Evolutionary conservation across 2,797 vertebrate species (phyloP).

Genomic region (Trachops cirrhosus): DNA sequence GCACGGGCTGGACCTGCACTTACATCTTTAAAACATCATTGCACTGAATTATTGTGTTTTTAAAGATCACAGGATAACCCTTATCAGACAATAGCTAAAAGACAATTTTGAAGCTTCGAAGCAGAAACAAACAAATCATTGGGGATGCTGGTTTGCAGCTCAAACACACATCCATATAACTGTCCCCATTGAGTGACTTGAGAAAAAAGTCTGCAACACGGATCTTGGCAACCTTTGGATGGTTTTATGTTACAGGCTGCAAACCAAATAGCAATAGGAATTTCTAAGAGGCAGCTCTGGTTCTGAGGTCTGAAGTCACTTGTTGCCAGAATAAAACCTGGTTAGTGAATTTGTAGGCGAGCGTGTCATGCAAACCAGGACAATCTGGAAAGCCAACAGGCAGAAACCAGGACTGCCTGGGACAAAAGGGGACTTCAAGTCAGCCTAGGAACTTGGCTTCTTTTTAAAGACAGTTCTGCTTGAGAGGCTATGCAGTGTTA

Average conservation of each 20-base stretch:
- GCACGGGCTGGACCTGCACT: neutral
- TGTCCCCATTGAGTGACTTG: neutral
- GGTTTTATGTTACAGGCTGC: neutral
- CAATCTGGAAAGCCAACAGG: neutral
- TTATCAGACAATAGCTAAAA: conserved; percentile 11
- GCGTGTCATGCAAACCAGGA: neutral
- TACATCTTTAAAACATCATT: neutral
- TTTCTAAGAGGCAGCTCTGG: conserved; percentile 20
- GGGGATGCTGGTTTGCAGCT: neutral
- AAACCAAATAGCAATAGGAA: conserved; percentile 20
- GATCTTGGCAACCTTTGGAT: neutral
- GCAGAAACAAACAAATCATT: conserved; percentile 48
- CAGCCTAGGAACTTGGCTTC: neutral
- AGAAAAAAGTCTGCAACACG: neutral
- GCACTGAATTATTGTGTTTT: neutral
- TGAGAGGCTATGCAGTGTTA: neutral
- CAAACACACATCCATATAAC: neutral
- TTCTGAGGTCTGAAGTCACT: neutral
- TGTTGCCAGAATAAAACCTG: neutral
- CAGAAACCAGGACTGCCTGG: neutral
- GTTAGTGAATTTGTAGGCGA: neutral
- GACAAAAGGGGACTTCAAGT: neutral
- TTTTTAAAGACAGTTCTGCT: neutral
- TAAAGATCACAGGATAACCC: neutral
- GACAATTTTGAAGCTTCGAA: conserved; percentile 30